A percentile compares a stretch with the other conserved stretches of the same genome.
These are phyloP conservation scores for Stenchaetothrips biformis DNA, from an alignment of 2,888 invertebrate species.

Conservation along the genomic window DNA sequence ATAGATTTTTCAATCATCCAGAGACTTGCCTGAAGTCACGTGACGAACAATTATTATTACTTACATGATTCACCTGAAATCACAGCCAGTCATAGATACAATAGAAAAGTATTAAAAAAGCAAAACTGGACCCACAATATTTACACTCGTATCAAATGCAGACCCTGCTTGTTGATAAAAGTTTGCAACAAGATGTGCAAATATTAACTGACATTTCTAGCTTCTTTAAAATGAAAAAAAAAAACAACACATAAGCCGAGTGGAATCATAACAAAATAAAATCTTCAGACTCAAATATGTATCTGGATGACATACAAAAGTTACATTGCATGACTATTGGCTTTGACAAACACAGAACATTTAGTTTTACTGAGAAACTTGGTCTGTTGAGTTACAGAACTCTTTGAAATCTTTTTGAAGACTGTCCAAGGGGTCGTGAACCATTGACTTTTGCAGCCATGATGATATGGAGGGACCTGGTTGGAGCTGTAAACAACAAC, in stretches of 20 bases:
- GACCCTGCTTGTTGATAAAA: too few species aligned
- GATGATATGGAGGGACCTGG: not conserved
- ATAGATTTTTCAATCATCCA: not conserved
- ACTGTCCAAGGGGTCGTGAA: not conserved
- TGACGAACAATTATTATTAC: not conserved
- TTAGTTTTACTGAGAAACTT: not conserved
- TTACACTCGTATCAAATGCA: too few species aligned
- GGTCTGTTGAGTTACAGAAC: not conserved
- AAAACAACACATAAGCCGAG: too few species aligned
- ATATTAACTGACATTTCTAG: too few species aligned
- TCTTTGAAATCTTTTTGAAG: not conserved
- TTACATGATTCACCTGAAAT: not conserved
- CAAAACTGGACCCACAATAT: not conserved
- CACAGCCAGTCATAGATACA: not conserved
- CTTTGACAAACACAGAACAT: too few species aligned
- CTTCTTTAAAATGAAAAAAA: too few species aligned
- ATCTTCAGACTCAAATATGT: too few species aligned
- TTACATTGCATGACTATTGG: too few species aligned
- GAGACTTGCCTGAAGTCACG: not conserved
- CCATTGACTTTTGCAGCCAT: conserved; percentile 9
- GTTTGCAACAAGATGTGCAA: too few species aligned
- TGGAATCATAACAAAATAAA: too few species aligned
- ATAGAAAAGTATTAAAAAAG: not conserved
- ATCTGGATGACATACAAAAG: too few species aligned
- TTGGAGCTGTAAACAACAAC: not conserved